A percentile compares a stretch with the other conserved stretches of the same genome.
Evolutionary conservation across 2,888 invertebrate genomes (phyloP).

Genomic region (Eubasilissa splendida): DNA sequence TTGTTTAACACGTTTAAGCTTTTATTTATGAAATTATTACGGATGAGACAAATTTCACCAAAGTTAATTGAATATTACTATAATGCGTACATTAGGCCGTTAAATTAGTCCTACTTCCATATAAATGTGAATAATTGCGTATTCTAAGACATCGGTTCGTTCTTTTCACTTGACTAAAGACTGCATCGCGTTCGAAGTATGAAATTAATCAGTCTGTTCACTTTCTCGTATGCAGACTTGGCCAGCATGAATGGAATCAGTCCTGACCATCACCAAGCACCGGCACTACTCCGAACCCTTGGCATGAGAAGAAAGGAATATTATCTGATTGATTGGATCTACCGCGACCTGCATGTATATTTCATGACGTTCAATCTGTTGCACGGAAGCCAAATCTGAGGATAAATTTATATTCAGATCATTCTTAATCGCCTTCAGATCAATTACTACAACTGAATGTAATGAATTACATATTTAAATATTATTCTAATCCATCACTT

Average conservation of each 20-base stretch:
- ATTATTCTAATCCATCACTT: no score
- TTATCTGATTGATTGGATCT: conserved; percentile 34
- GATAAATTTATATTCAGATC: conserved; percentile 8
- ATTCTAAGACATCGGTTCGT: no score
- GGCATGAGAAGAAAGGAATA: conserved; percentile 37
- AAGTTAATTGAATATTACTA: no score
- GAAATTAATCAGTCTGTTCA: conserved; percentile 16
- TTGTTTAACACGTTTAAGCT: no score
- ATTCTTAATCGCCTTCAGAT: neutral
- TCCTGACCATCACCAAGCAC: conserved; percentile 14
- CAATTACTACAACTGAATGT: neutral
- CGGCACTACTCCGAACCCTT: conserved; percentile 19
- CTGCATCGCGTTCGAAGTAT: neutral
- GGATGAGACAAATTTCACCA: no score
- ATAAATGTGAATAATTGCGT: no score
- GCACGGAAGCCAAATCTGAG: conserved; percentile 24
- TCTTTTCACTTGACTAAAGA: neutral
- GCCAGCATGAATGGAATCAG: conserved; percentile 20
- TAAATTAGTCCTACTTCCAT: no score
- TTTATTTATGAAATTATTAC: no score
- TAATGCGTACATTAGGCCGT: no score
- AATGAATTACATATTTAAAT: no score
- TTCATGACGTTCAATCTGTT: conserved; percentile 9
- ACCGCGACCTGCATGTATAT: neutral
- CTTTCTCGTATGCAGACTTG: conserved; percentile 5